Evolutionary conservation across 1,140 invertebrate species (phyloP).

Genomic region (Drosophila lowei): DNA sequence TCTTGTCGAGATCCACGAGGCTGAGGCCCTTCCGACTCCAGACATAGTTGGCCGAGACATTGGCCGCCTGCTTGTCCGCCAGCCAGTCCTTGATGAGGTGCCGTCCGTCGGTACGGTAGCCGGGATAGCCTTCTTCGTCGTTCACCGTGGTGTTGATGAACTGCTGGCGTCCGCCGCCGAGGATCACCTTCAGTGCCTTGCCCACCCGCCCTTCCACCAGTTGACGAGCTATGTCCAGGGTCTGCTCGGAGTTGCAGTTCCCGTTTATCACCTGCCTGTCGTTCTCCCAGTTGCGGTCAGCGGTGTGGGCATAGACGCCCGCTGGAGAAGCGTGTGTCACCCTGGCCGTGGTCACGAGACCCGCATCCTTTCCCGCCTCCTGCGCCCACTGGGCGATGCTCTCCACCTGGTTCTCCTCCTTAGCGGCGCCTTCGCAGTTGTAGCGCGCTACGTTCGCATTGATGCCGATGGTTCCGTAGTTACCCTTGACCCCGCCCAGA

Average conservation of each 20-base stretch:
- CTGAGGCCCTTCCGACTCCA: conserved; percentile 86
- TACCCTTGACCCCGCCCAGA: conserved; percentile 91
- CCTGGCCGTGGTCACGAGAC: conserved; percentile 90
- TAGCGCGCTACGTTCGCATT: conserved; percentile 85
- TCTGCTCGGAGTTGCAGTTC: conserved; percentile 67
- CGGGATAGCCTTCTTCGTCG: conserved; percentile 87
- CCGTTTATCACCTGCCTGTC: conserved; percentile 85
- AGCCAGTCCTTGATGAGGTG: conserved; percentile 89
- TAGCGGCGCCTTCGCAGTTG: conserved; percentile 83
- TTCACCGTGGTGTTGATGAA: conserved; percentile 86
- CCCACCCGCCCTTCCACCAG: conserved; percentile 88
- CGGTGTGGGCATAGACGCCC: conserved; percentile 91
- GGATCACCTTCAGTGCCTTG: conserved; percentile 86
- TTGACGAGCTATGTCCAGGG: conserved; percentile 89
- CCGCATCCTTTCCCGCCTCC: conserved; percentile 88
- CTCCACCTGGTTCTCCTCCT: conserved; percentile 84
- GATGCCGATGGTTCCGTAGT: conserved; percentile 89
- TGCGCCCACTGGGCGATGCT: conserved; percentile 88
- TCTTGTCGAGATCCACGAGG: conserved; percentile 85
- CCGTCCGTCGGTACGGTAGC: conserved; percentile 84
- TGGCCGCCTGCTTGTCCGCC: conserved; percentile 84
- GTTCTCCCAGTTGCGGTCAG: conserved; percentile 91
- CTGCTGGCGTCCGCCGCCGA: conserved; percentile 89
- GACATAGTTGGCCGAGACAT: conserved; percentile 85
- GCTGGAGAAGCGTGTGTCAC: conserved; percentile 92